Percentiles rank a stretch among this genome's conserved stretches.
Conservation (phyloP, 2,113 vertebrate genomes). For the Lophochroa leadbeateri region DNA sequence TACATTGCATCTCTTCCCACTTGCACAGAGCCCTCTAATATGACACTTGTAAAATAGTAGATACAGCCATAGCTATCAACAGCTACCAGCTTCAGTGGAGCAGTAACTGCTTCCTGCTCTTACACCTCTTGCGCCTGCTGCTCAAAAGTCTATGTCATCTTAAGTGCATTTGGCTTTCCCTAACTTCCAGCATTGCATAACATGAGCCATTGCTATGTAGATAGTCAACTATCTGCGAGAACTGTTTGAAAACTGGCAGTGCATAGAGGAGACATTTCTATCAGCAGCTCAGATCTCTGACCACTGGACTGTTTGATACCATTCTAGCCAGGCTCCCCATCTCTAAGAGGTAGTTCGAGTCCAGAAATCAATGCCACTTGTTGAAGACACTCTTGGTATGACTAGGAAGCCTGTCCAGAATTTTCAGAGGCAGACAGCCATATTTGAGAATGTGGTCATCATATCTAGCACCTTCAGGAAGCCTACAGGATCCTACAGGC, state of each 20-base stretch:
- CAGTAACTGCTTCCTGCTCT: neutral
- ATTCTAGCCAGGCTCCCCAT: neutral
- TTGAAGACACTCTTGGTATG: neutral
- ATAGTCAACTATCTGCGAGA: neutral
- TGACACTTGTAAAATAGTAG: neutral
- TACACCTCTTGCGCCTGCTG: neutral
- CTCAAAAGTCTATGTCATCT: neutral
- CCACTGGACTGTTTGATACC: neutral
- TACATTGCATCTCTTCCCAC: neutral
- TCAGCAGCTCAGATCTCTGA: neutral
- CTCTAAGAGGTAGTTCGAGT: neutral
- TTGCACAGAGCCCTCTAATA: fast-evolving
- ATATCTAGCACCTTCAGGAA: neutral
- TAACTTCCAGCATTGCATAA: neutral
- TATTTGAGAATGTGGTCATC: neutral
- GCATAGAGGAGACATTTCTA: neutral
- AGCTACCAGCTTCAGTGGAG: neutral
- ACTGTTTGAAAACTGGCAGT: neutral
- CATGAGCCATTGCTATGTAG: neutral
- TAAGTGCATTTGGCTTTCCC: neutral
- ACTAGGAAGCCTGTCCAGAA: neutral
- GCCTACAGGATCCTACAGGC: neutral
- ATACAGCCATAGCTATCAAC: neutral
- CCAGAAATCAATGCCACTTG: neutral
- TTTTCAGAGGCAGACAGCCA: neutral